Conservation (phyloP, 2,113 vertebrate genomes). For the Myotis yumanensis region DNA sequence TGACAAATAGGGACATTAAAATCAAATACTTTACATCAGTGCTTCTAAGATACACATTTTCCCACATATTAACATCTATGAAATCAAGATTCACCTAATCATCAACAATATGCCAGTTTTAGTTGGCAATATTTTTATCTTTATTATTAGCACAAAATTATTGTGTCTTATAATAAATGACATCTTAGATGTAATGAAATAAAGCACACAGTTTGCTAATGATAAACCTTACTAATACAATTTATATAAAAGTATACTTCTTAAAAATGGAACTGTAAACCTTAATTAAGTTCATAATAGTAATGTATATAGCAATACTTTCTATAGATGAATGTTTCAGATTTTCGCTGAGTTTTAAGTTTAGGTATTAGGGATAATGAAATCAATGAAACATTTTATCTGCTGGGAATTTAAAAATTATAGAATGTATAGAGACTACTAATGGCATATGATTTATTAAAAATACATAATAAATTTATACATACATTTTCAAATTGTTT, state of each 20-base stretch:
- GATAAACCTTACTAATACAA: background rate
- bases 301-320: background rate
- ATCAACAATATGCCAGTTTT: constrained; percentile 23
- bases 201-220: background rate
- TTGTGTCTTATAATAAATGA: background rate
- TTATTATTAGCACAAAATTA: constrained; percentile 41
- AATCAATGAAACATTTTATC: constrained; percentile 12
- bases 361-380: constrained; percentile 14
- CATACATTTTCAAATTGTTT: background rate
- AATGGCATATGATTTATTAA: background rate
- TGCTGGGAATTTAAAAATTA: constrained; percentile 32
- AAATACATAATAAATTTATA: constrained; percentile 2
- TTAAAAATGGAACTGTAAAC: constrained; percentile 19
- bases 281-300: constrained; percentile 17
- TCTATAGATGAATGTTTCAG: background rate
- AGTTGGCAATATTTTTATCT: background rate
- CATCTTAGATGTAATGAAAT: constrained; percentile 8
- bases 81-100: constrained; percentile 21
- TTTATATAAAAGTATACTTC: background rate
- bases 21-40: background rate
- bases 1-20: background rate
- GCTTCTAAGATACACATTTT: background rate
- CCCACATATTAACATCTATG: background rate
- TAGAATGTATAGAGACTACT: background rate
- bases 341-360: constrained; percentile 33